A percentile compares a stretch with the other conserved stretches of the same genome.
phyloP scores from a whole-genome alignment of 2,888 invertebrate species.

The Cryptosula pallasiana region DNA sequence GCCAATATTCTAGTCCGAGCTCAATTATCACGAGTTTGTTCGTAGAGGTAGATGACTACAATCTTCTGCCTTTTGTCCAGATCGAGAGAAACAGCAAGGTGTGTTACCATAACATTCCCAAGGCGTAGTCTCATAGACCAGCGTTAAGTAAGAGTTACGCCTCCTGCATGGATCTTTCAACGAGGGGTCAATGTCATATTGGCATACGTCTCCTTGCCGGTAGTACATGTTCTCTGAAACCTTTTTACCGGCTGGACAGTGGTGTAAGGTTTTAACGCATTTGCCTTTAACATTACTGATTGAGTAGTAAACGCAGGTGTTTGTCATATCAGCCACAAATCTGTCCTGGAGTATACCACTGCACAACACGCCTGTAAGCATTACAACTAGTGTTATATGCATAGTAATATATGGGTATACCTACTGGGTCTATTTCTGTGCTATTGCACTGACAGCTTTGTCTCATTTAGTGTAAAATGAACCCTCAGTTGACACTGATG shows the following conservation, averaged over 20 bases:
- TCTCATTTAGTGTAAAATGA: no score
- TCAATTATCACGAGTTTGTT: no score
- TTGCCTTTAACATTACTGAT: background rate
- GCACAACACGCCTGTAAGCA: conserved; percentile 12
- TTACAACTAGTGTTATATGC: no score
- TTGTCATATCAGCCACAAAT: conserved; percentile 6
- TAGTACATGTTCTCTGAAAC: conserved; percentile 12
- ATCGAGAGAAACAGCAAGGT: background rate
- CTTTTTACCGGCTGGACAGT: conserved; percentile 11
- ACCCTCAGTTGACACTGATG: no score
- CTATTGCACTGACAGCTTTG: no score
- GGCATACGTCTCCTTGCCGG: background rate
- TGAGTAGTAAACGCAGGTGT: conserved; percentile 21
- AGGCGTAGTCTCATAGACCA: conserved; percentile 1
- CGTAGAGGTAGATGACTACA: conserved; percentile 2
- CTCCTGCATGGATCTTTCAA: background rate
- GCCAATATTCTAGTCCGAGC: no score
- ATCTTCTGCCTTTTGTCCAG: conserved; percentile 13
- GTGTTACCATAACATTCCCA: conserved; percentile 21
- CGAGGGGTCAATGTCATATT: background rate
- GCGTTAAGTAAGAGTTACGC: background rate
- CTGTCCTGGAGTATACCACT: background rate
- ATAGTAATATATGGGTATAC: no score
- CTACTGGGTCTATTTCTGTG: no score
- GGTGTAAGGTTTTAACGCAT: background rate